phyloP scores from a whole-genome alignment of 2,797 vertebrate genomes.

The Neoniphon sammara region DNA sequence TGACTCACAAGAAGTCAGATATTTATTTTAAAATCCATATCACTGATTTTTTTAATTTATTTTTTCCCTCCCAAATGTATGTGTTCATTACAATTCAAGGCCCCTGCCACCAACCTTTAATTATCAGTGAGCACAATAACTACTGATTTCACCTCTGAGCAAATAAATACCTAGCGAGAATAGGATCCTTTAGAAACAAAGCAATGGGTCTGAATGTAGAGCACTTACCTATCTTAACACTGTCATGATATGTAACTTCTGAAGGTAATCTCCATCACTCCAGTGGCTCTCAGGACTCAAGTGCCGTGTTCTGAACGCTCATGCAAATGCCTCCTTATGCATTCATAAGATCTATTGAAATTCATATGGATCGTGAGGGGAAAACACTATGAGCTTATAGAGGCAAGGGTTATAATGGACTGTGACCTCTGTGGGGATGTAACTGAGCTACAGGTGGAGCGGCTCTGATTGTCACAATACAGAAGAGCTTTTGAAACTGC shows the following conservation, averaged over 20 bases:
- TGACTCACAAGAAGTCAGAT: conserved; percentile 21
- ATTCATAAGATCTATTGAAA: conserved; percentile 54
- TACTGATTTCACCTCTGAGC: conserved; percentile 42
- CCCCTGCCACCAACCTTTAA: background rate
- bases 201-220: conserved; percentile 2
- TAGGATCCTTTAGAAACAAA: conserved; percentile 24
- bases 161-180: conserved; percentile 17
- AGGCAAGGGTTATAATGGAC: conserved; percentile 1
- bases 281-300: conserved; percentile 48
- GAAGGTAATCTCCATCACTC: conserved; percentile 29
- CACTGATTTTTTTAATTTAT: background rate
- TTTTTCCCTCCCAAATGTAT: conserved; percentile 4
- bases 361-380: conserved; percentile 27
- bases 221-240: conserved; percentile 37
- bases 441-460: conserved; percentile 43
- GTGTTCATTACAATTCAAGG: conserved; percentile 8
- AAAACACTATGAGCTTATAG: background rate
- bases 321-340: conserved; percentile 61
- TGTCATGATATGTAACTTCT: conserved; percentile 31
- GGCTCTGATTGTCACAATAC: conserved; percentile 69
- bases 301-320: conserved; percentile 40
- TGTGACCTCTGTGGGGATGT: conserved; percentile 15
- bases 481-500: conserved; percentile 48
- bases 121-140: background rate
- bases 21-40: conserved; percentile 23